Evolutionary conservation across 2,888 invertebrate species (phyloP), one percentile per base, ranked within the genome.

Genomic region (Emmelina monodactyla): DNA sequence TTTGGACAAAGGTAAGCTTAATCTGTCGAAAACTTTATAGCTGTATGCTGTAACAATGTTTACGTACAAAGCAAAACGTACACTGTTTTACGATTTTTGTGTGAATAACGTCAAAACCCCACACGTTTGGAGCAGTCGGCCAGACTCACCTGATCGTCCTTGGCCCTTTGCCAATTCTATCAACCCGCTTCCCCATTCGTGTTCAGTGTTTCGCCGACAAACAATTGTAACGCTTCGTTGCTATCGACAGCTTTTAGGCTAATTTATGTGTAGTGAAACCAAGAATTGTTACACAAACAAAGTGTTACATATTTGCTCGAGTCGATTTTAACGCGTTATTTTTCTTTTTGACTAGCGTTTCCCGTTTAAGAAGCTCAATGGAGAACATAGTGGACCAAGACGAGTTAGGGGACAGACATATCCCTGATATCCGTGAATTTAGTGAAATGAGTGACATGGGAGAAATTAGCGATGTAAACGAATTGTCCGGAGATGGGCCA

Each of bases 311-410:
- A n/a, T n/a, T n/a, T n/a, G n/a, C n/a, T n/a, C n/a, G n/a, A n/a
- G n/a, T n/a, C n/a, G n/a, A n/a, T n/a, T n/a, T n/a, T n/a, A n/a
- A n/a, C n/a, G n/a, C n/a, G n/a, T n/a, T n/a, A n/a, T n/a, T n/a
- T n/a, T n/a, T n/a, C n/a, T n/a, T n/a, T n/a, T n/a, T n/a, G n/a
- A n/a, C n/a, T 7, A 31, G 12, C 4, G 2, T 37, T 58, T 75
- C 49, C 65, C 85, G 88, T 64, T 65, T 90, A 48, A 83, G 87
- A 53, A 88, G 83, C 58, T 90, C 90, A 41, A 82, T 91, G 78
- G 91, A 92, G 67, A 89, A 91, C 57, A 83, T 91, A 49, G 89
- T 89, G 38, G 89, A 89, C 61, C 84, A 84, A 63, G 83, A 73
- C 54, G 79, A 73, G 39, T 51, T 75, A 50, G 63, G 67, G 11